phyloP scores from a whole-genome alignment of 2,888 invertebrate species.

The Mythimna impura region DNA sequence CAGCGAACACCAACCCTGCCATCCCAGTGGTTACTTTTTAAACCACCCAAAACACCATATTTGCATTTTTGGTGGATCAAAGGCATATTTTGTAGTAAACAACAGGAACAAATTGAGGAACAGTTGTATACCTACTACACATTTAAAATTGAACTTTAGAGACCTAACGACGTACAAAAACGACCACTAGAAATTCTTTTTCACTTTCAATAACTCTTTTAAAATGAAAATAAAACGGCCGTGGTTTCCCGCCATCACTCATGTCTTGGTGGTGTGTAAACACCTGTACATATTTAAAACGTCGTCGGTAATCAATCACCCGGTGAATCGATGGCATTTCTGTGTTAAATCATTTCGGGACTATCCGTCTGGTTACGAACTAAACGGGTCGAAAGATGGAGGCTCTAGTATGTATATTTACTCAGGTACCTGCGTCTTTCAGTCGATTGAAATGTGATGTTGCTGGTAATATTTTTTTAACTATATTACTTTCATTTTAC shows the following conservation, averaged over 20 bases:
- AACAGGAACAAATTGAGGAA: too few species aligned
- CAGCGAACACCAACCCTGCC: too few species aligned
- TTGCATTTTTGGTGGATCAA: too few species aligned
- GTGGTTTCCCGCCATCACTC: too few species aligned
- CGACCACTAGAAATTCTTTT: not conserved
- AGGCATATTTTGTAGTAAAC: too few species aligned
- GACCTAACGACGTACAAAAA: too few species aligned
- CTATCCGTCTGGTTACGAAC: constrained; percentile 29
- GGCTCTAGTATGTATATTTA: constrained; percentile 18
- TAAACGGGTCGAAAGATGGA: constrained; percentile 34
- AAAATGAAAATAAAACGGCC: not conserved
- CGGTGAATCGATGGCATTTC: constrained; percentile 47
- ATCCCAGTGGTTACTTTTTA: too few species aligned
- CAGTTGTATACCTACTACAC: too few species aligned
- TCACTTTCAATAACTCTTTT: not conserved
- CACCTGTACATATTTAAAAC: constrained; percentile 45
- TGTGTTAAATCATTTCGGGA: constrained; percentile 59
- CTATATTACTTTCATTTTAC: not conserved
- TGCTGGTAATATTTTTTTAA: constrained; percentile 1
- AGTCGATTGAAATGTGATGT: constrained; percentile 6
- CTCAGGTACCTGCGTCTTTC: constrained; percentile 8
- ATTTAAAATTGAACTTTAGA: too few species aligned
- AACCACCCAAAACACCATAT: too few species aligned
- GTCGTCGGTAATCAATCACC: constrained; percentile 57
- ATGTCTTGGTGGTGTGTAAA: not conserved